Evolutionary conservation across 92 coral and sea anemone species (phyloP).

Genomic region (Umimayanthus kanabou): DNA sequence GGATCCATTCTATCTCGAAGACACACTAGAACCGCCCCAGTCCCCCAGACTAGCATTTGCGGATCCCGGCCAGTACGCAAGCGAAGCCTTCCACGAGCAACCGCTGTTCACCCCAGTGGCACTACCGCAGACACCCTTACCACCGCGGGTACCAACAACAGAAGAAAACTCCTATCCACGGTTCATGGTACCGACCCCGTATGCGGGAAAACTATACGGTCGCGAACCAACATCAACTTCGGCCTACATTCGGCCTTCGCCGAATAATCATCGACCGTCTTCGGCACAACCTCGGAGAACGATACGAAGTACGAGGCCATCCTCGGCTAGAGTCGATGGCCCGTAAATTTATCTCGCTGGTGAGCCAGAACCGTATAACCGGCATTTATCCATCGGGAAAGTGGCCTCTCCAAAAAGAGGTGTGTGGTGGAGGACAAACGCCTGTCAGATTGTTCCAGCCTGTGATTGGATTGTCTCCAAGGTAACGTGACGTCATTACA

Average conservation of each 20-base stretch:
- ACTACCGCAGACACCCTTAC: constrained; percentile 62
- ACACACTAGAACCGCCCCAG: constrained; percentile 12
- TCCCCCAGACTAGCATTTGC: neutral
- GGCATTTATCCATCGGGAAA: neutral
- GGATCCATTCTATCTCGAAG: constrained; percentile 27
- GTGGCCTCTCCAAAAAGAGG: neutral
- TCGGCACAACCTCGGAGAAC: constrained; percentile 29
- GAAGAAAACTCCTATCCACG: constrained; percentile 42
- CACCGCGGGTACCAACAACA: constrained; percentile 21
- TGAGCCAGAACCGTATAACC: constrained; percentile 8
- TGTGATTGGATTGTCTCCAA: constrained; percentile 32
- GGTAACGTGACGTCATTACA: neutral
- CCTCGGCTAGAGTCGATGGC: too few species aligned
- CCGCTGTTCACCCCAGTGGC: constrained; percentile 67
- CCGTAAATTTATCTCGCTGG: neutral
- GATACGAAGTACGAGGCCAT: neutral
- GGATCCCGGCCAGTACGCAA: constrained; percentile 31
- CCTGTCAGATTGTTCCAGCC: constrained; percentile 36
- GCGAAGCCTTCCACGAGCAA: constrained; percentile 63
- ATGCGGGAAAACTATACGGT: constrained; percentile 44
- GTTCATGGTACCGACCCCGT: constrained; percentile 59
- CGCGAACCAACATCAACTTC: neutral
- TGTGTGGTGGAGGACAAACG: neutral
- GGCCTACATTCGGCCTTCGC: constrained; percentile 15
- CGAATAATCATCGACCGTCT: constrained; percentile 15